Evolutionary conservation across 1,140 invertebrate species (phyloP), one percentile per base, ranked within the genome.

Genomic region (Drosophila virilis): DNA sequence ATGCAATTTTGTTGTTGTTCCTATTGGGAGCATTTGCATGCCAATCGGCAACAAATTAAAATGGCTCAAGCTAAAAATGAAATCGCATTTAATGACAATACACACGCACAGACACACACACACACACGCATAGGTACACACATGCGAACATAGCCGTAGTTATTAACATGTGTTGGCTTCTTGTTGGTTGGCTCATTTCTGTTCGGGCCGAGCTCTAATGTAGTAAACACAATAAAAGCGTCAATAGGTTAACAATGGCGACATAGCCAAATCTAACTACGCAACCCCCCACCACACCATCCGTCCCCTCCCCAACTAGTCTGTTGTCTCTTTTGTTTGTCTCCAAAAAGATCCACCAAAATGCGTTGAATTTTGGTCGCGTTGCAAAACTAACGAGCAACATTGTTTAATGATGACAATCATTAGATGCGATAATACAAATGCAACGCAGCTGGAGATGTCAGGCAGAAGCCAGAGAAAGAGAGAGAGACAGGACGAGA

Each of bases 361-460:
- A 46, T 62, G 45, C 65, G 72, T 75, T 43, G 52, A 65, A 65
- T 55, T 71, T 66, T 65, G 50, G 54, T 22, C 60, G 74, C 48
- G 48, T 57, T 42, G 68, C 74, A 54, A 74, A 88, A 75, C 84
- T 89, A 89, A 89, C 84, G 85, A 89, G 84, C 85, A 73, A 67
- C 80, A 89, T 85, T 89, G 84, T 89, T 89, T 89, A 85, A 90
- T 89, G 84, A 89, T 89, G 85, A 89, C 85, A 89, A 84, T 90
- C 88, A 86, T 90, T 90, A 83, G 82, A 90, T 86, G 82, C 82
- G 88, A 90, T 91, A 90, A 90, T 90, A 82, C 88, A 90, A 90
- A 90, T 86, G 82, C 22, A 90, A 61, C 37, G 48, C 68, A 61
- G 68, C 73, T 55, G 54, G 54, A 64, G 40, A 46, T 42, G 12